Conservation (phyloP, 2,113 vertebrate genomes). For the Marmota flaviventris region DNA sequence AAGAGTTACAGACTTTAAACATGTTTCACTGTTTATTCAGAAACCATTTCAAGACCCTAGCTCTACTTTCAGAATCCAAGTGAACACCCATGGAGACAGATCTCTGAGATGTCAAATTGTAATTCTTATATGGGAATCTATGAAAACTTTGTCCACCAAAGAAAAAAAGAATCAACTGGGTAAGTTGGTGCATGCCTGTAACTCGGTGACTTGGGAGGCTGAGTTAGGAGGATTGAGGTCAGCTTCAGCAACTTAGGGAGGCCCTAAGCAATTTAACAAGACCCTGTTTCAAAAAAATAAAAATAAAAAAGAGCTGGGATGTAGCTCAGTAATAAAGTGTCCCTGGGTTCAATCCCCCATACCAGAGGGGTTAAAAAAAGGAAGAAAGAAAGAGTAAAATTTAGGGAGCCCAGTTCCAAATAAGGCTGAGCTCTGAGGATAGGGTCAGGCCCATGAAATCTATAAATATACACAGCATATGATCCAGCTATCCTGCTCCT, state of each 20-base stretch:
- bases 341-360: too few species aligned
- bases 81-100: constrained; percentile 48
- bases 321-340: too few species aligned
- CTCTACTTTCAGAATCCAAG: constrained; percentile 76
- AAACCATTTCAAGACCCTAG: constrained; percentile 77
- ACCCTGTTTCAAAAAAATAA: too few species aligned
- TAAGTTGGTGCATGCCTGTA: too few species aligned
- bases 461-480: neutral
- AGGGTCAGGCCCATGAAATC: neutral
- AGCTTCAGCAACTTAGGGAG: too few species aligned
- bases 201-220: too few species aligned
- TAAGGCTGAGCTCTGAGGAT: neutral
- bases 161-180: constrained; percentile 38
- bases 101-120: constrained; percentile 38
- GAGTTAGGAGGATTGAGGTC: too few species aligned
- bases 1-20: constrained; percentile 39
- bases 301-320: too few species aligned
- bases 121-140: constrained; percentile 56
- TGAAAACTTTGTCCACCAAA: constrained; percentile 39
- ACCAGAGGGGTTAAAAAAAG: neutral
- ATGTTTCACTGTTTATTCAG: constrained; percentile 80
- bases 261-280: too few species aligned
- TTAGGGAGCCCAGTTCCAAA: neutral
- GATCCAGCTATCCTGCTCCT: too few species aligned
- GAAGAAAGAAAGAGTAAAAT: constrained; percentile 57